Conservation (phyloP, 2,797 vertebrate genomes). For the Danio jaintianensis region DNA sequence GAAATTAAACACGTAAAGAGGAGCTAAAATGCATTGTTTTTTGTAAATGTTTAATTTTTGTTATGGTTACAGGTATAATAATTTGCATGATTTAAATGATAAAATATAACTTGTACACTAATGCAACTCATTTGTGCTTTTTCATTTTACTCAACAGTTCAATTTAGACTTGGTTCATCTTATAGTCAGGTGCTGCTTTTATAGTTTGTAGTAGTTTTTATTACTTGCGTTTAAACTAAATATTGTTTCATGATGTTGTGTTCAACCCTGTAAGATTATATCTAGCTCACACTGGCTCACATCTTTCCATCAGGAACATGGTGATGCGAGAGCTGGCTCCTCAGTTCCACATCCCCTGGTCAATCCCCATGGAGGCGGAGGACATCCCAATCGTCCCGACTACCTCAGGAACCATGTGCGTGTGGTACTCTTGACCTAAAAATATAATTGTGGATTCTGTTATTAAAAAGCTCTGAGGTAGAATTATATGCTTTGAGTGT, state of each 20-base stretch:
- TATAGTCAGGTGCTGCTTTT: no score
- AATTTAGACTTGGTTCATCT: no score
- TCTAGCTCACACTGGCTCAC: not conserved
- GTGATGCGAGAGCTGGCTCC: slow-evolving; percentile 97
- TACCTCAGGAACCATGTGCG: slow-evolving; percentile 90
- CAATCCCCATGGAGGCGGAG: slow-evolving; percentile 95
- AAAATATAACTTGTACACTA: no score
- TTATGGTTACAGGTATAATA: no score
- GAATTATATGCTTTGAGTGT: not conserved
- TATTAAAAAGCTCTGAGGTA: not conserved
- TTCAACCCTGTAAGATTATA: not conserved
- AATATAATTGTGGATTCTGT: slow-evolving; percentile 4
- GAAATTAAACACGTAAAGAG: not conserved
- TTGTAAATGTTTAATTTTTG: no score
- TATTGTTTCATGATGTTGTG: no score
- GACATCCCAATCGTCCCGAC: slow-evolving; percentile 98
- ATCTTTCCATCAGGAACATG: slow-evolving; percentile 84
- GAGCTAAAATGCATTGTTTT: no score
- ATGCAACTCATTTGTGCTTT: no score
- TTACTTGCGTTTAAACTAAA: no score
- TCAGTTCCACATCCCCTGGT: slow-evolving; percentile 98
- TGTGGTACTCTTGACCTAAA: slow-evolving; percentile 12
- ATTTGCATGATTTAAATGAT: no score
- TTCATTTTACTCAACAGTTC: no score
- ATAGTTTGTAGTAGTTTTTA: no score